Conservation (phyloP, 2,888 invertebrate species). For the Anarsia innoxiella region DNA sequence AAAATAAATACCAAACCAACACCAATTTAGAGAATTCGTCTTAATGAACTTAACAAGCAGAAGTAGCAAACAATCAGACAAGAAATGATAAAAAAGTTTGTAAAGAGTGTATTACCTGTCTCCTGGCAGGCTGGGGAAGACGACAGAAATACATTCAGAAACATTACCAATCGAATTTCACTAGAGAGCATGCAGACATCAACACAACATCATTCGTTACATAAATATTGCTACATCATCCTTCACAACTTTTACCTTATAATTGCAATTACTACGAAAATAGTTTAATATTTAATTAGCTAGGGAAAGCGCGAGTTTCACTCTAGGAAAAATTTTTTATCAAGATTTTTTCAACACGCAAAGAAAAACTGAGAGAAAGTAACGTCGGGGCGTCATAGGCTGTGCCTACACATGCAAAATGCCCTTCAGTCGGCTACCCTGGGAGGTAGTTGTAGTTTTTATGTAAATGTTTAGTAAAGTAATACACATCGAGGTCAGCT, state of each 20-base stretch:
- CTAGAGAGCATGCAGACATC: slow-evolving; percentile 53
- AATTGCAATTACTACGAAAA: slow-evolving; percentile 58
- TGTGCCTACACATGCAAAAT: slow-evolving; percentile 27
- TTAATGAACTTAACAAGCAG: too few species aligned
- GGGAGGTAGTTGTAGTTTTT: slow-evolving; percentile 7
- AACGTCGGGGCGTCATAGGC: slow-evolving; percentile 6
- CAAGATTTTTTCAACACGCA: slow-evolving; percentile 73
- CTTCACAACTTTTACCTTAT: slow-evolving; percentile 39
- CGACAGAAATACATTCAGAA: slow-evolving; percentile 75
- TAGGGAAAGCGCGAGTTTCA: slow-evolving; percentile 67
- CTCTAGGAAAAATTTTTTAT: slow-evolving; percentile 48
- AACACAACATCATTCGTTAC: slow-evolving; percentile 32
- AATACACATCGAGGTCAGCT: slow-evolving; percentile 12
- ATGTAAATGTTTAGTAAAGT: slow-evolving; percentile 12
- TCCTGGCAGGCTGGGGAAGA: slow-evolving; percentile 76
- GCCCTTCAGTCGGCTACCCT: slow-evolving; percentile 24
- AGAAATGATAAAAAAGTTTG: slow-evolving; percentile 20
- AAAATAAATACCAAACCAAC: too few species aligned
- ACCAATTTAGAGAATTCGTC: too few species aligned
- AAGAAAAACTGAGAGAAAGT: slow-evolving; percentile 42
- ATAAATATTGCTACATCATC: slow-evolving; percentile 39
- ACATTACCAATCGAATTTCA: slow-evolving; percentile 64
- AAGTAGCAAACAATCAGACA: slow-evolving; percentile 17
- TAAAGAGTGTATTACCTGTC: slow-evolving; percentile 60
- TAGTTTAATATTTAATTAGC: slow-evolving; percentile 61